phyloP scores from a whole-genome alignment of 2,888 invertebrate species.

The Drosophila silvestris region DNA sequence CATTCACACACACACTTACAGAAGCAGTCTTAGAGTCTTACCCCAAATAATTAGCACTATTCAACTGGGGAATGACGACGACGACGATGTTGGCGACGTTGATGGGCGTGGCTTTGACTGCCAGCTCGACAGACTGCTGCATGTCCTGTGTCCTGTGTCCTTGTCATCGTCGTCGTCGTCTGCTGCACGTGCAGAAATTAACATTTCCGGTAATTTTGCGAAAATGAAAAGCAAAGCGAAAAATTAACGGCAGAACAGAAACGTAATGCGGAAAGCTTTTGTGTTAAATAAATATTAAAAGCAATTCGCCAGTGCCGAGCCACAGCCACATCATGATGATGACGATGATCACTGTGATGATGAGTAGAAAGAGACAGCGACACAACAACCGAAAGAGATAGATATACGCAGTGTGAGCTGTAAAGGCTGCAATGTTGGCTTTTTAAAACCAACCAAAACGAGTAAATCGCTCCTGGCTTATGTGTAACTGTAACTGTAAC shows the following conservation, averaged over 20 bases:
- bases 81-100: slow-evolving; percentile 59
- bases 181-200: slow-evolving; percentile 82
- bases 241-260: slow-evolving; percentile 75
- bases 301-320: slow-evolving; percentile 63
- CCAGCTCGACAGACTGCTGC: slow-evolving; percentile 41
- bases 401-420: slow-evolving; percentile 26
- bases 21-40: slow-evolving; percentile 61
- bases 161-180: slow-evolving; percentile 47
- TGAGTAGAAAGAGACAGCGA: slow-evolving; percentile 16
- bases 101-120: slow-evolving; percentile 73
- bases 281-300: slow-evolving; percentile 80
- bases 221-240: slow-evolving; percentile 81
- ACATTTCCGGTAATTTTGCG: slow-evolving; percentile 81
- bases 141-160: slow-evolving; percentile 54
- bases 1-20: slow-evolving; percentile 18
- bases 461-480: slow-evolving; percentile 56
- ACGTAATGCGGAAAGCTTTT: slow-evolving; percentile 78
- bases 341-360: slow-evolving; percentile 38
- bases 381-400: not conserved
- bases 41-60: slow-evolving; percentile 84
- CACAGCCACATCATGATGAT: slow-evolving; percentile 49
- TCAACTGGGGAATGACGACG: slow-evolving; percentile 71
- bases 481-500: slow-evolving; percentile 11
- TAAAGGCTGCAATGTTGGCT: slow-evolving; percentile 56
- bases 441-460: slow-evolving; percentile 62